Evolutionary conservation across 2,113 vertebrate genomes (phyloP), one percentile per base, ranked within the genome.

Genomic region (Neoarius graeffei): DNA sequence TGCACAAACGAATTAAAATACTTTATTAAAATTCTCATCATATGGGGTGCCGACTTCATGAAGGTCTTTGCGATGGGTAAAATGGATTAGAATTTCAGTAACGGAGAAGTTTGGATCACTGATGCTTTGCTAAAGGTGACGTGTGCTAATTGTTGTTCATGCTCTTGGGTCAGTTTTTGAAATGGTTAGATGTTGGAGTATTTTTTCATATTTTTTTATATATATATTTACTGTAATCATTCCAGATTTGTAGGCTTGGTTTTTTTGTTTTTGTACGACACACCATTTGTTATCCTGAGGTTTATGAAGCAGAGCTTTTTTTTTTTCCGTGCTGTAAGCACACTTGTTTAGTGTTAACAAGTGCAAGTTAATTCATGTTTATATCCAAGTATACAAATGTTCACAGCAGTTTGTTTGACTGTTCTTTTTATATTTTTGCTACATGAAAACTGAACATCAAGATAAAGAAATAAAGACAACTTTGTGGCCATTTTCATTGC

Each of bases 211-310:
- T 52, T 0, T 15, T 27, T 85, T 0, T 85, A 14, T 64, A 35
- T 83, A 50, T 83, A 52, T n/a, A 4, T 85, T 15, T 48, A 48
- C 5, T 73, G 7, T 23, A 56, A 17, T 42, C 74, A 86, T 86
- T 86, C 76, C 85, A 81, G 50, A 57, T 67, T n/a, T 23, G 5
- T 54, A 42, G 42, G 42, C 35, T 35, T 35, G 35, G n/a, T n/a
- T n/a, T 35, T 35, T 42, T 42, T 42, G 42, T 86, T 86, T 86
- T 86, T 81, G 57, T 60, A 57, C n/a, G 30, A 59, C 4, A 66
- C 8, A n/a, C 42, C 19, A 42, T 85, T 48, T 73, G 27, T 76
- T 27, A 74, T 27, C 4, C 27, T 57, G 0, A 27, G 52, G 62
- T 52, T 57, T 73, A 73, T 7, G 4, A 73, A 42, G 30, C 15